Evolutionary conservation across 2,113 vertebrate genomes (phyloP).

Genomic region (Falcunculus frontatus): DNA sequence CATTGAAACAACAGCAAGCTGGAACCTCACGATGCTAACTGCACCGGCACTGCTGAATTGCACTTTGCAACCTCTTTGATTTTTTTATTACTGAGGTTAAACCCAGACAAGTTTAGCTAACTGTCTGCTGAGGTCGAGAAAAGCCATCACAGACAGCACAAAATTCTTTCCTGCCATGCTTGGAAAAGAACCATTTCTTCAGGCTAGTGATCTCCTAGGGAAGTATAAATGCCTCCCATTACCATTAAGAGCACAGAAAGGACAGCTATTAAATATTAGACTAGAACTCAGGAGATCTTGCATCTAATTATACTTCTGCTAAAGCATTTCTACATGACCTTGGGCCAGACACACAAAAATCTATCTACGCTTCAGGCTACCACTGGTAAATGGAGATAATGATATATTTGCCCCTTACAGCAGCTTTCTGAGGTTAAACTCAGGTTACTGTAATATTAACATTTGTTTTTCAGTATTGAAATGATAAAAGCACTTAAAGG

Average conservation of each 20-base stretch:
- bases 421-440: background rate
- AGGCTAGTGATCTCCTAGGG: background rate
- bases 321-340: slow-evolving; percentile 26
- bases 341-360: slow-evolving; percentile 12
- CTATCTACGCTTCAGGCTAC: background rate
- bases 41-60: background rate
- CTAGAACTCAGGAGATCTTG: slow-evolving; percentile 9
- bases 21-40: background rate
- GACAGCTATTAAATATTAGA: slow-evolving; percentile 38
- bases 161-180: background rate
- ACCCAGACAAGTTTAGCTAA: background rate
- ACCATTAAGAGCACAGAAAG: background rate
- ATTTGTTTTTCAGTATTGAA: slow-evolving; percentile 26
- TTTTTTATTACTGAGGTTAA: slow-evolving; percentile 2
- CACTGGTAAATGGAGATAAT: slow-evolving; percentile 17
- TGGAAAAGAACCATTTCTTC: background rate
- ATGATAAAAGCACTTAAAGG: background rate
- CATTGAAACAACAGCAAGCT: background rate
- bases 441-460: slow-evolving; percentile 33
- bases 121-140: background rate
- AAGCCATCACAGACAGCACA: background rate
- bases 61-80: background rate
- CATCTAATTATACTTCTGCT: slow-evolving; percentile 28
- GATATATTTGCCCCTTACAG: background rate
- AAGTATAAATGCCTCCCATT: slow-evolving; percentile 12